These are phyloP conservation scores for Mactra quadrangularis DNA, from an alignment of 1,140 invertebrate genomes.

Conservation along the genomic window DNA sequence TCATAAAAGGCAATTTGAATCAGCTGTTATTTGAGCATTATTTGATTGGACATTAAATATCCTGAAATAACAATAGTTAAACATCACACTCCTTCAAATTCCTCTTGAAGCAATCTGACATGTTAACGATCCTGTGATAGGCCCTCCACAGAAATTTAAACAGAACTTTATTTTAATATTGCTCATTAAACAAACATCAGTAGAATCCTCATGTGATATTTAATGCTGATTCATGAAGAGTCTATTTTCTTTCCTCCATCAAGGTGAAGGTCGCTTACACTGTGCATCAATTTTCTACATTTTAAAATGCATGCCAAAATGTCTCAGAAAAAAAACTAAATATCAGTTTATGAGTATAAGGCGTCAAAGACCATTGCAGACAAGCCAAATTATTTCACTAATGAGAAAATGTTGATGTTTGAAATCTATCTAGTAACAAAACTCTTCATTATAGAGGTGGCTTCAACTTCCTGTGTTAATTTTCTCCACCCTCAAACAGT, in stretches of 20 bases:
- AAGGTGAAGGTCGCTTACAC: neutral
- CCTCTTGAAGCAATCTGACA: slow-evolving; percentile 53
- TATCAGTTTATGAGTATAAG: neutral
- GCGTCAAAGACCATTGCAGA: neutral
- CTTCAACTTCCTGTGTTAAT: slow-evolving; percentile 37
- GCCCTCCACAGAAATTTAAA: slow-evolving; percentile 23
- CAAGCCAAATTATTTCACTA: neutral
- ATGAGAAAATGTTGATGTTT: neutral
- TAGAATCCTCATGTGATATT: slow-evolving; percentile 8
- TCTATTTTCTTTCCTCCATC: neutral
- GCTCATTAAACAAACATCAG: slow-evolving; percentile 50
- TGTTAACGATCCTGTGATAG: slow-evolving; percentile 50
- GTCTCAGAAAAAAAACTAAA: neutral
- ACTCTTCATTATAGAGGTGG: slow-evolving; percentile 40
- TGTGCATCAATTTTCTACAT: neutral
- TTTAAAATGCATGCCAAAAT: neutral
- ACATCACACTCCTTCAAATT: slow-evolving; percentile 4
- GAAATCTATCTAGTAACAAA: slow-evolving; percentile 6
- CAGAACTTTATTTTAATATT: slow-evolving; percentile 50
- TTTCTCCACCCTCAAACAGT: slow-evolving; percentile 52
- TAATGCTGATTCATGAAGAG: neutral
- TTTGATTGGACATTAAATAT: slow-evolving; percentile 11
- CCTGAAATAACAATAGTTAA: slow-evolving; percentile 30
- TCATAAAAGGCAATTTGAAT: slow-evolving; percentile 51
- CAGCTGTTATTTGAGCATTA: slow-evolving; percentile 28